A percentile compares a stretch with the other conserved stretches of the same genome.
Evolutionary conservation across 2,797 vertebrate species (phyloP).

Genomic region (Rhinatrema bivittatum): DNA sequence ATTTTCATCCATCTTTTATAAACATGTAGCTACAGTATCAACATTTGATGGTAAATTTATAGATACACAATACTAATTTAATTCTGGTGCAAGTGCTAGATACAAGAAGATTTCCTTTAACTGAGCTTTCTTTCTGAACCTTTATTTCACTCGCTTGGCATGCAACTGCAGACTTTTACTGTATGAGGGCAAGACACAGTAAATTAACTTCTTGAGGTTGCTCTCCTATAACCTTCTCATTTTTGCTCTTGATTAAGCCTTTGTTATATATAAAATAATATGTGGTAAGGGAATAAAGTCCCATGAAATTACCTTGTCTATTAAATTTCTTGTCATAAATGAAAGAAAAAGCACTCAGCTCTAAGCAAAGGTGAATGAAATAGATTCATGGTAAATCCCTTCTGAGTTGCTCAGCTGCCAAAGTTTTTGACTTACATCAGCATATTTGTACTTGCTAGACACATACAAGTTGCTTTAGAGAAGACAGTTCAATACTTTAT

Average conservation of each 20-base stretch:
- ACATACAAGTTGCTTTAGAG: background rate
- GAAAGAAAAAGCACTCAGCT: background rate
- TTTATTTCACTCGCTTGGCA: fast-evolving
- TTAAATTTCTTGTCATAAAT: background rate
- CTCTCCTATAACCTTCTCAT: background rate
- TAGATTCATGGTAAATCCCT: background rate
- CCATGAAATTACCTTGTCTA: conserved; percentile 5
- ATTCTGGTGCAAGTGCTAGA: no score
- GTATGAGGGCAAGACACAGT: fast-evolving
- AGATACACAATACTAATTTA: no score
- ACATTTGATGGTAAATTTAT: no score
- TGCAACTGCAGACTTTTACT: fast-evolving
- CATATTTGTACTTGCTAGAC: background rate
- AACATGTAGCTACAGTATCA: no score
- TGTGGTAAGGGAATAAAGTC: background rate
- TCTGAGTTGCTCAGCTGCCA: background rate
- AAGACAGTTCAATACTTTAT: background rate
- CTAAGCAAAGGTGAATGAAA: background rate
- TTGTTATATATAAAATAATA: background rate
- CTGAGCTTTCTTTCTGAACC: no score
- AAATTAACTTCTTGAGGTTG: background rate
- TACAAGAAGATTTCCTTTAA: no score
- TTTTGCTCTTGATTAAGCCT: background rate
- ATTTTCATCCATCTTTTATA: no score
- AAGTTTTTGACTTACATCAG: background rate